These are phyloP conservation scores for Lithosia quadra DNA, from an alignment of 2,888 invertebrate genomes.

Conservation along the genomic window DNA sequence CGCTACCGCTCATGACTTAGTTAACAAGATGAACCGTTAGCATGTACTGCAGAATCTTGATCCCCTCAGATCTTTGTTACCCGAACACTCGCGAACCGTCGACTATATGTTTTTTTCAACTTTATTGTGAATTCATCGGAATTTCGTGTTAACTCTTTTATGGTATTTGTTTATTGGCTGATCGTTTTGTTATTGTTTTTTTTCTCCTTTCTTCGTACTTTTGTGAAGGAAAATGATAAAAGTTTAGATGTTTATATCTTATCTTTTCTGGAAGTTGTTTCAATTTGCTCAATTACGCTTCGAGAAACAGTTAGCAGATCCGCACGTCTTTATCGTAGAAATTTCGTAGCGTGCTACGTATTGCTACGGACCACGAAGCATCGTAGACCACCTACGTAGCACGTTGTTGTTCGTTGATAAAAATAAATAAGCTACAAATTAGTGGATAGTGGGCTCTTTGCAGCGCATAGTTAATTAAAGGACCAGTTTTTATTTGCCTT, in stretches of 20 bases:
- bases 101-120: slow-evolving; percentile 65
- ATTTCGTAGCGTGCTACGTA: slow-evolving; percentile 11
- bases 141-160: slow-evolving; percentile 61
- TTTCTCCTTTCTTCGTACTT: slow-evolving; percentile 30
- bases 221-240: slow-evolving; percentile 33
- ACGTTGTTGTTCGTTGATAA: too few species aligned
- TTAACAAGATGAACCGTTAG: slow-evolving; percentile 54
- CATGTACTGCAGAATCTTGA: slow-evolving; percentile 67
- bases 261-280: slow-evolving; percentile 27
- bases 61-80: slow-evolving; percentile 75
- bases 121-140: slow-evolving; percentile 68
- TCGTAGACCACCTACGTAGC: too few species aligned
- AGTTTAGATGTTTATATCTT: slow-evolving; percentile 23
- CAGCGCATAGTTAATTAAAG: too few species aligned
- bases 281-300: slow-evolving; percentile 40
- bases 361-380: neutral
- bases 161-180: slow-evolving; percentile 55
- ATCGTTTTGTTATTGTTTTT: slow-evolving; percentile 49
- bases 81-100: slow-evolving; percentile 70
- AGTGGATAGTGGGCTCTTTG: too few species aligned
- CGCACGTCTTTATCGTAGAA: slow-evolving; percentile 25
- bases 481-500: too few species aligned
- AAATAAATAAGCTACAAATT: too few species aligned
- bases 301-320: slow-evolving; percentile 15
- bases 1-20: slow-evolving; percentile 44